Percentiles rank a stretch among this genome's conserved stretches.
Conservation (phyloP, 1,140 invertebrate genomes). For the Drosophila sp. region DNA sequence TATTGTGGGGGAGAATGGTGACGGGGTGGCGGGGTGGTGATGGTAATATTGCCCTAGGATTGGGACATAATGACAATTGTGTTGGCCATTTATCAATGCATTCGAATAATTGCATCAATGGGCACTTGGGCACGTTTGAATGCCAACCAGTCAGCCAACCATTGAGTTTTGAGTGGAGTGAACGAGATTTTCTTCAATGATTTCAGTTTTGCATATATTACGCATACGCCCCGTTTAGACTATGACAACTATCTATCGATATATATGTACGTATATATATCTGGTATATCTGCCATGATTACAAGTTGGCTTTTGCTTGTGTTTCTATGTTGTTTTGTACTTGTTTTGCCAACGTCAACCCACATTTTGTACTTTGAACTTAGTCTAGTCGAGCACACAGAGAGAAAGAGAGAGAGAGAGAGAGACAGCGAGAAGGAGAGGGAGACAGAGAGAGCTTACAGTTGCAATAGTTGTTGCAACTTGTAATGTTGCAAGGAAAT, state of each 20-base stretch:
- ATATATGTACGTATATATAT: not conserved
- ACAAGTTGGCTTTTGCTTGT: not conserved
- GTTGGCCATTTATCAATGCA: slow-evolving; percentile 70
- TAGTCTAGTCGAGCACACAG: slow-evolving; percentile 60
- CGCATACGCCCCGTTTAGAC: slow-evolving; percentile 66
- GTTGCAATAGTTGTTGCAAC: slow-evolving; percentile 51
- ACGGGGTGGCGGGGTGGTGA: slow-evolving; percentile 51
- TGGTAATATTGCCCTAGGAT: slow-evolving; percentile 16
- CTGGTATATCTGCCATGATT: not conserved
- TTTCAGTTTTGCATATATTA: slow-evolving; percentile 59
- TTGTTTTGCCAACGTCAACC: slow-evolving; percentile 52
- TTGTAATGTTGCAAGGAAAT: slow-evolving; percentile 33
- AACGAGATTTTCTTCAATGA: slow-evolving; percentile 43
- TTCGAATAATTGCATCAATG: slow-evolving; percentile 74
- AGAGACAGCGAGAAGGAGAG: not conserved
- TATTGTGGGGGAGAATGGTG: slow-evolving; percentile 43
- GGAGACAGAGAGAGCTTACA: slow-evolving; percentile 23
- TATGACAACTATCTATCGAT: not conserved
- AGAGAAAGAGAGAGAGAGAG: slow-evolving; percentile 31
- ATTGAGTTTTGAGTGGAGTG: not conserved
- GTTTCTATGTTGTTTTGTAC: slow-evolving; percentile 12
- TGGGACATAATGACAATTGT: slow-evolving; percentile 49
- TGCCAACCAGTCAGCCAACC: not conserved
- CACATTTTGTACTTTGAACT: slow-evolving; percentile 78
- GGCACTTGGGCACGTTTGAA: slow-evolving; percentile 69